These are phyloP conservation scores for Tenualosa thibaudeaui DNA, from an alignment of 2,797 vertebrate species.

Conservation along the genomic window DNA sequence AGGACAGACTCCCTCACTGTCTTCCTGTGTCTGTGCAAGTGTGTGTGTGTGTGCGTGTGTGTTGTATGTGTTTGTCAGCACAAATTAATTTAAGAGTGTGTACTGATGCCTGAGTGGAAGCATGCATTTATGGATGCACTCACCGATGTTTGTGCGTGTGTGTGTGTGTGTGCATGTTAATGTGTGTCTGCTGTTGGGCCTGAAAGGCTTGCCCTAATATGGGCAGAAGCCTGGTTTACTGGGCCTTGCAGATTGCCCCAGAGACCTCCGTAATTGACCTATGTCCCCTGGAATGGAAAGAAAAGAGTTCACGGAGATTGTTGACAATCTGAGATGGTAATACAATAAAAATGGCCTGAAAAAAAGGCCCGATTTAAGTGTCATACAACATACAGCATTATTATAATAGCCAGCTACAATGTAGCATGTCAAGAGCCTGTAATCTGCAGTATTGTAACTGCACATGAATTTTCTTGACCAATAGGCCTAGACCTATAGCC, in stretches of 20 bases:
- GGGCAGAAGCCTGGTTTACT: background rate
- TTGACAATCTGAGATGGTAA: background rate
- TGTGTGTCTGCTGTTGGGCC: background rate
- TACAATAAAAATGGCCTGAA: background rate
- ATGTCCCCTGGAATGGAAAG: background rate
- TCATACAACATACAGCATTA: background rate
- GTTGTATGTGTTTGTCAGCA: background rate
- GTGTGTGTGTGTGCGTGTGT: conserved; percentile 12
- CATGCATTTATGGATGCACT: conserved; percentile 8
- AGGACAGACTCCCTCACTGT: background rate
- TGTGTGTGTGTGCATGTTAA: background rate
- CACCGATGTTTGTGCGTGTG: background rate
- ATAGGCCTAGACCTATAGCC: too few species aligned
- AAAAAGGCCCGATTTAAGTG: background rate
- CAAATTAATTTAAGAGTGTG: background rate
- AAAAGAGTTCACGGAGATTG: background rate
- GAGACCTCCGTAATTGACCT: background rate
- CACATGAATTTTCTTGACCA: too few species aligned
- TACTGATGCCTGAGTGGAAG: background rate
- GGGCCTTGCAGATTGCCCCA: background rate
- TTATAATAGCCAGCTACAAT: background rate
- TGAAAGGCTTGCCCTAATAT: background rate
- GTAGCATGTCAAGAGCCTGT: background rate
- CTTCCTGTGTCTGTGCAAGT: background rate
- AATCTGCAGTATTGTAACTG: too few species aligned